Evolutionary conservation across 2,797 vertebrate genomes (phyloP).

Genomic region (Anolis apletophallus): DNA sequence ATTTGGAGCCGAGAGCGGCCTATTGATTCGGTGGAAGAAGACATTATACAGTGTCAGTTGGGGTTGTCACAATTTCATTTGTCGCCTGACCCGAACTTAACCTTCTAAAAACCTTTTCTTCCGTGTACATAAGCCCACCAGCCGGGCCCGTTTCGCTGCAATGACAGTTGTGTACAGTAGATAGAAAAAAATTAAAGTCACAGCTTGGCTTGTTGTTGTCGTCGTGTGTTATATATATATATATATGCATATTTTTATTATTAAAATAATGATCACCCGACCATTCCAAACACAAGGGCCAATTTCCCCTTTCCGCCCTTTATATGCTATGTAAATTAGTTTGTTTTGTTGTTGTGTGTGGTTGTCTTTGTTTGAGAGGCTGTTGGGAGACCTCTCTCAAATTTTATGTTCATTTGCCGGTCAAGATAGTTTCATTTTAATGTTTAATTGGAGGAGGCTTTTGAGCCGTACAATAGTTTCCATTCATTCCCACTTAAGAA

Average conservation of each 20-base stretch:
- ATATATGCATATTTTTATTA: constrained; percentile 17
- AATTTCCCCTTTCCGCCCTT: constrained; percentile 5
- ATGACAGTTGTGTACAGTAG: constrained; percentile 48
- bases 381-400: constrained; percentile 55
- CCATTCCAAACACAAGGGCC: background rate
- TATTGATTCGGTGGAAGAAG: constrained; percentile 86
- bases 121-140: constrained; percentile 70
- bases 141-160: constrained; percentile 61
- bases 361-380: constrained; percentile 36
- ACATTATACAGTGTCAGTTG: constrained; percentile 86
- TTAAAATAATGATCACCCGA: background rate
- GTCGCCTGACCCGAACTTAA: constrained; percentile 83
- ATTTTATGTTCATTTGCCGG: constrained; percentile 58
- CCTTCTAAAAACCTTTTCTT: constrained; percentile 81
- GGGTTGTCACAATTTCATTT: constrained; percentile 87
- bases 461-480: constrained; percentile 37
- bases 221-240: constrained; percentile 18
- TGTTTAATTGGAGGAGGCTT: constrained; percentile 38
- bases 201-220: background rate
- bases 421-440: constrained; percentile 58
- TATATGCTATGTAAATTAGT: constrained; percentile 35
- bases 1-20: constrained; percentile 81
- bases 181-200: too few species aligned
- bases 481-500: constrained; percentile 58
- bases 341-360: constrained; percentile 40